Conservation (phyloP, 2,888 invertebrate species). For the Andrena minutula region DNA sequence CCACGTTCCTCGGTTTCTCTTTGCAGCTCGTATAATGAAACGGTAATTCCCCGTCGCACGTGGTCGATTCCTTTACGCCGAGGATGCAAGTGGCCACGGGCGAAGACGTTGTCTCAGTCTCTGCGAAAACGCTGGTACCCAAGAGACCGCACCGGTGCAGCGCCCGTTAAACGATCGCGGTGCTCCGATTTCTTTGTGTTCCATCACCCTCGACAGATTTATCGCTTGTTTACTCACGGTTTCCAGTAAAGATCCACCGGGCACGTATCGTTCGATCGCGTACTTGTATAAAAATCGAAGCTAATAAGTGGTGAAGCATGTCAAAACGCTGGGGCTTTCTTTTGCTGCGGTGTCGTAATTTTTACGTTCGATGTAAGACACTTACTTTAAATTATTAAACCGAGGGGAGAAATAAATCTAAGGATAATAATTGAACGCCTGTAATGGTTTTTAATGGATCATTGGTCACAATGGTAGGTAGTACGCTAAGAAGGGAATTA, state of each 20-base stretch:
- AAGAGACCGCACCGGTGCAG: slow-evolving; percentile 17
- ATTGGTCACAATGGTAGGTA: neutral
- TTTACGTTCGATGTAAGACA: too few relatives aligned
- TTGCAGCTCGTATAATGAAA: slow-evolving; percentile 67
- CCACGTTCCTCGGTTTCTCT: slow-evolving; percentile 52
- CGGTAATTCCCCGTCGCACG: slow-evolving; percentile 69
- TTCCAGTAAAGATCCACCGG: neutral
- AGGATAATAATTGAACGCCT: neutral
- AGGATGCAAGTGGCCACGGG: slow-evolving; percentile 45
- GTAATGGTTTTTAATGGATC: neutral
- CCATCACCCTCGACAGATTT: neutral
- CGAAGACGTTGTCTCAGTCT: slow-evolving; percentile 46
- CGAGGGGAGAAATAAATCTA: too few relatives aligned
- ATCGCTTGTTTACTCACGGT: slow-evolving; percentile 5
- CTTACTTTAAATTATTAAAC: too few relatives aligned
- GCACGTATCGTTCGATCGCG: neutral
- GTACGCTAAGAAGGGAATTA: neutral
- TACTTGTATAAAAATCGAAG: too few relatives aligned
- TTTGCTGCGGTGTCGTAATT: neutral
- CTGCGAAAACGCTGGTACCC: slow-evolving; percentile 32
- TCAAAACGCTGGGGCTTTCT: neutral
- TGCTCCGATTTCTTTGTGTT: slow-evolving; percentile 13
- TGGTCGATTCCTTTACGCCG: slow-evolving; percentile 64
- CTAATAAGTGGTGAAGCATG: neutral
- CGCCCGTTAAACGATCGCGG: slow-evolving; percentile 8